Percentiles rank a stretch among this genome's conserved stretches.
phyloP scores from a whole-genome alignment of 1,140 invertebrate genomes.

The Helicoverpa zea region DNA sequence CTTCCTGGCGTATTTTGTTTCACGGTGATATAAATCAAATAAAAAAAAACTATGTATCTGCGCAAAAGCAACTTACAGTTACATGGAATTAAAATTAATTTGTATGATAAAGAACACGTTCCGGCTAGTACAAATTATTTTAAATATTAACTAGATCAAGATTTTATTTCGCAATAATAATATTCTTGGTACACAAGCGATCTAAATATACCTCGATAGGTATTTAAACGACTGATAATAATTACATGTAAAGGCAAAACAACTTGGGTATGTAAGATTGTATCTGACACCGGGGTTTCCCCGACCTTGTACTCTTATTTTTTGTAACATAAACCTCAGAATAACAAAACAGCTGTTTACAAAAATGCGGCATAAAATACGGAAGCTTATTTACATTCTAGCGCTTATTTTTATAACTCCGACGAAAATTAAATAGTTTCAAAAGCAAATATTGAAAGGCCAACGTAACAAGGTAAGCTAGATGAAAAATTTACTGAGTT shows the following conservation, averaged over 20 bases:
- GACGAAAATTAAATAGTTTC: constrained; percentile 16
- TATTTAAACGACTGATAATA: neutral
- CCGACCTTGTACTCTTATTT: constrained; percentile 56
- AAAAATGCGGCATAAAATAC: constrained; percentile 18
- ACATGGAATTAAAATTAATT: neutral
- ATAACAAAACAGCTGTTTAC: neutral
- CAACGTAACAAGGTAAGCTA: neutral
- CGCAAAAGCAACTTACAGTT: too few relatives aligned
- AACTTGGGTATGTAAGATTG: constrained; percentile 35
- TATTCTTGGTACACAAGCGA: constrained; percentile 4
- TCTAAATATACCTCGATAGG: constrained; percentile 5
- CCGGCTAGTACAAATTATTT: neutral
- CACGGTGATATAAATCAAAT: neutral
- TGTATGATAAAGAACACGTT: neutral
- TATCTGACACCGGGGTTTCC: constrained; percentile 52
- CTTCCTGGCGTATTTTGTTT: constrained; percentile 6
- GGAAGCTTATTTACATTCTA: constrained; percentile 1
- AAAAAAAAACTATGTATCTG: neutral
- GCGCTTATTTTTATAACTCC: constrained; percentile 1
- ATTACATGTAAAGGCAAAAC: constrained; percentile 24
- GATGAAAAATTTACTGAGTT: constrained; percentile 13
- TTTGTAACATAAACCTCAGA: constrained; percentile 9
- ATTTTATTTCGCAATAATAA: constrained; percentile 33
- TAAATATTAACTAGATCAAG: constrained; percentile 18
- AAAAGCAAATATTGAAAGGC: constrained; percentile 18